These are phyloP conservation scores for Acrocyrtus sp. DNA, from an alignment of 2,888 invertebrate species.

Conservation along the genomic window DNA sequence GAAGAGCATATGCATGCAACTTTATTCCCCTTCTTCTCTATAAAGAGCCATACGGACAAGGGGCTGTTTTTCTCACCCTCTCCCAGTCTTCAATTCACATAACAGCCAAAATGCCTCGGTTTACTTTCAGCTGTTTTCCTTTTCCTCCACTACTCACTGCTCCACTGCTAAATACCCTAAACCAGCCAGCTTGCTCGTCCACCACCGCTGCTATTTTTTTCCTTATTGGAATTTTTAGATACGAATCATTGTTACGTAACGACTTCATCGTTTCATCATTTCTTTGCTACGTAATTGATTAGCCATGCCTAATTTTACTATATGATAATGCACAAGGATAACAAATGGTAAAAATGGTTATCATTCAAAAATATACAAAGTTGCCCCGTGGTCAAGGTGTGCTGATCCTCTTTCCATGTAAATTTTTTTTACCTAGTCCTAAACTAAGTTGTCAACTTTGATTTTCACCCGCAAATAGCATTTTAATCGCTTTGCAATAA, in stretches of 20 bases:
- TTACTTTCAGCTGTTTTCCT: neutral
- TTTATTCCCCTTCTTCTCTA: neutral
- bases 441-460: neutral
- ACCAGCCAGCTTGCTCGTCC: too few relatives aligned
- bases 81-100: neutral
- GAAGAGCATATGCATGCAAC: neutral
- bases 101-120: neutral
- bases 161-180: too few relatives aligned
- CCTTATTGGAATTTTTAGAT: neutral
- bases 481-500: too few relatives aligned
- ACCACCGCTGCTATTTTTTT: neutral
- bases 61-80: neutral
- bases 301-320: neutral
- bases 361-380: neutral
- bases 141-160: neutral
- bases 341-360: neutral
- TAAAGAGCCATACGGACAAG: neutral
- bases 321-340: too few relatives aligned
- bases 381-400: neutral
- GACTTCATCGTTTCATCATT: neutral
- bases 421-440: too few relatives aligned
- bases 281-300: neutral
- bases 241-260: neutral
- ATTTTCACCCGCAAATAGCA: neutral
- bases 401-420: neutral